Evolutionary conservation across 2,888 invertebrate genomes (phyloP).

Genomic region (Erynnis tages): DNA sequence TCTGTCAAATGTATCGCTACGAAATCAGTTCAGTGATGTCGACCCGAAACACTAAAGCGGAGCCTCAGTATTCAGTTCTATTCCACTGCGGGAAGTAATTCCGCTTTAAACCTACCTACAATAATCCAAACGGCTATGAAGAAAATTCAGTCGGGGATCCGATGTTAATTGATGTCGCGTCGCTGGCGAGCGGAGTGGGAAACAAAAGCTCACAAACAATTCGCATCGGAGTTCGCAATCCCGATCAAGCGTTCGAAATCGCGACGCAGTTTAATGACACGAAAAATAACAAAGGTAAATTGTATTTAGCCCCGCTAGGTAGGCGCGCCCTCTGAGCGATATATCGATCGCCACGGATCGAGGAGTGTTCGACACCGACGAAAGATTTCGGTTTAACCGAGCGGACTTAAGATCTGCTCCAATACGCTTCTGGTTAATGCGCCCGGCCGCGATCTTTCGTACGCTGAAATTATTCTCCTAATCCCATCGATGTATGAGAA

Average conservation of each 20-base stretch:
- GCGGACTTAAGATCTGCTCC: conserved; percentile 64
- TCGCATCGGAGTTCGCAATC: conserved; percentile 78
- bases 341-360: conserved; percentile 65
- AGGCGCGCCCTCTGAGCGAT: conserved; percentile 63
- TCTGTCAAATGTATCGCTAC: conserved; percentile 20
- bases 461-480: conserved; percentile 54
- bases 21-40: conserved; percentile 18
- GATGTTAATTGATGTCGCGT: conserved; percentile 80
- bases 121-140: conserved; percentile 62
- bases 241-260: conserved; percentile 78
- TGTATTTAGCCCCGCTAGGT: conserved; percentile 76
- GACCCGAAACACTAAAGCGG: conserved; percentile 38
- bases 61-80: conserved; percentile 45
- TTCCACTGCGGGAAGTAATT: conserved; percentile 49
- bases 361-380: conserved; percentile 56
- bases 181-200: conserved; percentile 70
- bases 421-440: conserved; percentile 53
- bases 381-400: conserved; percentile 63
- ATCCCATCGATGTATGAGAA: conserved; percentile 67
- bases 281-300: conserved; percentile 82
- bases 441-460: conserved; percentile 43
- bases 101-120: conserved; percentile 63
- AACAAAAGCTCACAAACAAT: conserved; percentile 81
- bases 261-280: conserved; percentile 81
- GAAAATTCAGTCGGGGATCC: conserved; percentile 72